A percentile compares a stretch with the other conserved stretches of the same genome.
Evolutionary conservation across 2,113 vertebrate genomes (phyloP).

Genomic region (Rhombomys opimus): DNA sequence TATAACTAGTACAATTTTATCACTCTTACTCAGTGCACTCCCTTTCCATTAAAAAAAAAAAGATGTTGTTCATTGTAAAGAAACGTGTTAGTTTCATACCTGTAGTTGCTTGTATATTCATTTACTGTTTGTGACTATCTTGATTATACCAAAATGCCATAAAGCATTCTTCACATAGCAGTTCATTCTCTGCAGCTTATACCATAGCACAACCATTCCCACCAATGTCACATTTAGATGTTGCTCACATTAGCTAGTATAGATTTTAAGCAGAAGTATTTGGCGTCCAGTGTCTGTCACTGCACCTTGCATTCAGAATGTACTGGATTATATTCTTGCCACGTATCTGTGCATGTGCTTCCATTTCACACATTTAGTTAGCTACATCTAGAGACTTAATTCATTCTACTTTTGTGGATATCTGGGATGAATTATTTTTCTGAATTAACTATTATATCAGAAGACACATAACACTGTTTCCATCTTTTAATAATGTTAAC

Average conservation of each 20-base stretch:
- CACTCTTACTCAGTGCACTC: no score
- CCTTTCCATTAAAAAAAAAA: background rate
- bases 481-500: background rate
- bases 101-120: no score
- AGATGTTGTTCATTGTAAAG: background rate
- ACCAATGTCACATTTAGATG: background rate
- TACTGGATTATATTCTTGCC: background rate
- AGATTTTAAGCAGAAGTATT: background rate
- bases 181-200: background rate
- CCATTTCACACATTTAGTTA: background rate
- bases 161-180: background rate
- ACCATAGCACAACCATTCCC: background rate
- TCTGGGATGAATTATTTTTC: background rate
- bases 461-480: background rate
- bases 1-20: background rate
- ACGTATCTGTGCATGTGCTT: background rate
- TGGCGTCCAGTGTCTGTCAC: background rate
- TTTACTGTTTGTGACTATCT: background rate
- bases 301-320: background rate
- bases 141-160: background rate
- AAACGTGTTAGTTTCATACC: background rate
- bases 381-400: background rate
- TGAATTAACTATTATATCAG: background rate
- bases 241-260: background rate
- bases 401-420: constrained; percentile 3